A percentile compares a stretch with the other conserved stretches of the same genome.
phyloP scores from a whole-genome alignment of 1,140 invertebrate genomes.

The Sycophila sp. region DNA sequence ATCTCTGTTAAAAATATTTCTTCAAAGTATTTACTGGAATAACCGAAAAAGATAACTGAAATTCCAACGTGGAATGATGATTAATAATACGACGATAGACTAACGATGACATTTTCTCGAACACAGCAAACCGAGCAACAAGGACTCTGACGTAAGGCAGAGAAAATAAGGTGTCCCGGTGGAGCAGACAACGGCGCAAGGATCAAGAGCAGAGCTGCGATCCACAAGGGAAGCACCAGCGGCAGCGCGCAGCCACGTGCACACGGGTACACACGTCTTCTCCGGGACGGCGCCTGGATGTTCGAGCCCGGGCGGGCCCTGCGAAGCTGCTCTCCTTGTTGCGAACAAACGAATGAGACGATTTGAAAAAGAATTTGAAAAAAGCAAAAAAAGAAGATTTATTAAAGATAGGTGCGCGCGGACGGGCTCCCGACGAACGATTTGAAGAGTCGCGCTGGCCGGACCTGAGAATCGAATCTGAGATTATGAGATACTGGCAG shows the following conservation, averaged over 20 bases:
- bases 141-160: slow-evolving; percentile 66
- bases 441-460: neutral
- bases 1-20: no score
- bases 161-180: slow-evolving; percentile 58
- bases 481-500: no score
- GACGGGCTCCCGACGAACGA: neutral
- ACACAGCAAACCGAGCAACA: slow-evolving; percentile 64
- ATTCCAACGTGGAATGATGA: no score
- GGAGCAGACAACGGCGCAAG: slow-evolving; percentile 42
- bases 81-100: no score
- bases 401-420: slow-evolving; percentile 11
- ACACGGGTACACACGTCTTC: neutral
- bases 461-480: no score
- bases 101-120: no score
- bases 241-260: no score
- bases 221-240: neutral
- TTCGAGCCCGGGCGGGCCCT: neutral
- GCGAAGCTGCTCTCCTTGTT: neutral
- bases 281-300: neutral
- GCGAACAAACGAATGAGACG: neutral
- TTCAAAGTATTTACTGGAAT: no score
- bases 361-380: neutral
- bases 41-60: no score
- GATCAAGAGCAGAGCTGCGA: slow-evolving; percentile 29
- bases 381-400: neutral